phyloP scores from a whole-genome alignment of 1,140 invertebrate species.

The Macrostomum lignano region DNA sequence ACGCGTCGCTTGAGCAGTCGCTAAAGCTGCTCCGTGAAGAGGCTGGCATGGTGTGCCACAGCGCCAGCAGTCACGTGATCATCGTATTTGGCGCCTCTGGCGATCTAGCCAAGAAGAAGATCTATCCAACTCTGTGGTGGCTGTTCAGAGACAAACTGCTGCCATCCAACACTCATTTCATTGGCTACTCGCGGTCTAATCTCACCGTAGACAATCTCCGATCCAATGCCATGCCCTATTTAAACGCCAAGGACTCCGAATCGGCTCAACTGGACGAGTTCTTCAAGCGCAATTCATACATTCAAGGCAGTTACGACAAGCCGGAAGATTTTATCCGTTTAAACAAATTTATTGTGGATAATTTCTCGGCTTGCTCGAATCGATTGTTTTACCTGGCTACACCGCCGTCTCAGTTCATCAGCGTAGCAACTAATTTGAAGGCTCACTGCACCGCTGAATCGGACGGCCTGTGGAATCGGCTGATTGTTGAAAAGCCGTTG shows the following conservation, averaged over 20 bases:
- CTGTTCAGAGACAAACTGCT: slow-evolving; percentile 60
- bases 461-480: slow-evolving; percentile 34
- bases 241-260: slow-evolving; percentile 51
- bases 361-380: slow-evolving; percentile 36
- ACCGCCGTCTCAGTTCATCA: slow-evolving; percentile 70
- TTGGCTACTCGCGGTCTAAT: slow-evolving; percentile 69
- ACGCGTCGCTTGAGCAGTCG: too few relatives aligned
- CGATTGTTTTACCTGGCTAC: slow-evolving; percentile 84
- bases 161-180: slow-evolving; percentile 54
- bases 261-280: slow-evolving; percentile 39
- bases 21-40: too few relatives aligned
- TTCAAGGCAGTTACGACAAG: slow-evolving; percentile 51
- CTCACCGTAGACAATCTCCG: slow-evolving; percentile 43
- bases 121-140: slow-evolving; percentile 83
- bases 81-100: too few relatives aligned
- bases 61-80: too few relatives aligned
- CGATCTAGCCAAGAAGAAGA: slow-evolving; percentile 90
- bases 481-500: slow-evolving; percentile 96
- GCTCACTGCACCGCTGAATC: slow-evolving; percentile 51
- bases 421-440: slow-evolving; percentile 51
- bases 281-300: slow-evolving; percentile 40
- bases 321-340: slow-evolving; percentile 46
- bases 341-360: slow-evolving; percentile 31
- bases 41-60: too few relatives aligned
- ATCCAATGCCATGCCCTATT: slow-evolving; percentile 35